Evolutionary conservation across 2,888 invertebrate genomes (phyloP), one percentile per base, ranked within the genome.

Genomic region (Lamellibrachia satsuma): DNA sequence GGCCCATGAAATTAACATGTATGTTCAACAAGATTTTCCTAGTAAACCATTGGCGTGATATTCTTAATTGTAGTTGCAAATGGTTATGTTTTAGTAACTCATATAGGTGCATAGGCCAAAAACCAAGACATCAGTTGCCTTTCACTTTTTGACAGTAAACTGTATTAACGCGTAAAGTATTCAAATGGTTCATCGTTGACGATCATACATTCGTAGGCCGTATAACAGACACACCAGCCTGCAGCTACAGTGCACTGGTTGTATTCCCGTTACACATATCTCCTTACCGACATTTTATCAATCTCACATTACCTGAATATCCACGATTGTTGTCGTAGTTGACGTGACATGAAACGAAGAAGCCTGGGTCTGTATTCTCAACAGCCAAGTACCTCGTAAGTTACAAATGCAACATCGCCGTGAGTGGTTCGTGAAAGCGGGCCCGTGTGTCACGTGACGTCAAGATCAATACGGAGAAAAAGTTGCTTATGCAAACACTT

Each of bases 401-500:
- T 22, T 22, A 6, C n/a, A 75, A 22, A 4, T 22, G 22, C 15
- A 75, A 15, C 6, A 11, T 22, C 11, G 15, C 15, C 15, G 75
- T 6, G 75, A 75, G 15, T 22, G 75, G 75, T 75, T 75, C 75
- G 75, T 22, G 75, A 15, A 22, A 22, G 75, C 75, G 75, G 22
- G 15, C 6, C 75, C 75, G n/a, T 15, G 22, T 15, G 22, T 75
- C 75, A 75, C 75, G 75, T 75, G 75, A 75, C 75, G 22, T 75
- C 75, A 75, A 75, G 22, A 75, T 75, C 75, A 75, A 75, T 75
- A 75, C 75, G 75, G 6, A 75, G 75, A 75, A 75, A 22, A 75
- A 75, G 75, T 75, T 75, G 75, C 75, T 75, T 75, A 15, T 75
- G 75, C 75, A 75, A 75, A 75, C 75, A 75, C 75, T 75, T 15